phyloP scores from a whole-genome alignment of 2,888 invertebrate species.

The Galeruca laticollis region DNA sequence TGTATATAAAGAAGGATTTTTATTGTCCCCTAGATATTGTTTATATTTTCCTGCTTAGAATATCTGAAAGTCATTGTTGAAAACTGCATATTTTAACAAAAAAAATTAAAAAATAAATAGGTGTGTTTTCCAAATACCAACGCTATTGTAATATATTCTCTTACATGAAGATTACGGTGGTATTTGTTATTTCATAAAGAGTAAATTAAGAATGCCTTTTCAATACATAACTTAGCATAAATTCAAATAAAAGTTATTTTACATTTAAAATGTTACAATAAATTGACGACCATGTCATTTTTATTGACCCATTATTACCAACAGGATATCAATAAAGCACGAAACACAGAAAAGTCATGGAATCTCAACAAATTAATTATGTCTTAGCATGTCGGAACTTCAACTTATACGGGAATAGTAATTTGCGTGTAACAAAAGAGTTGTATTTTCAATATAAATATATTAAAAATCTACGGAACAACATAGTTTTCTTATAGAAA shows the following conservation, averaged over 20 bases:
- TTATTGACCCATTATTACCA: neutral
- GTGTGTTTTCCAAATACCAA: conserved; percentile 3
- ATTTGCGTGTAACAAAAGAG: no score
- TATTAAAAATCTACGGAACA: no score
- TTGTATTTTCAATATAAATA: no score
- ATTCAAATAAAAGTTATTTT: neutral
- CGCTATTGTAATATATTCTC: conserved; percentile 3
- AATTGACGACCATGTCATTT: neutral
- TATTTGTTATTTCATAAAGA: no score
- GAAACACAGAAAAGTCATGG: no score
- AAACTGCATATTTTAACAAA: neutral
- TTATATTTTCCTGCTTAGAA: neutral
- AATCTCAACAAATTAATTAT: no score
- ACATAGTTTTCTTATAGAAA: no score
- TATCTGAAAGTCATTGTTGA: neutral
- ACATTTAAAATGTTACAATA: neutral
- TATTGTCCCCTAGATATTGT: neutral
- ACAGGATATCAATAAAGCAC: no score
- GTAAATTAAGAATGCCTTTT: neutral
- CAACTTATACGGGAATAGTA: no score
- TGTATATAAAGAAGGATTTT: neutral
- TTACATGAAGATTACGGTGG: neutral
- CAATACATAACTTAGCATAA: neutral
- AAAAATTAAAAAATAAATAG: neutral
- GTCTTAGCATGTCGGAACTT: no score